Base-by-base conservation (phyloP, 2,113 vertebrate genomes). In the Columba livia region DNA sequence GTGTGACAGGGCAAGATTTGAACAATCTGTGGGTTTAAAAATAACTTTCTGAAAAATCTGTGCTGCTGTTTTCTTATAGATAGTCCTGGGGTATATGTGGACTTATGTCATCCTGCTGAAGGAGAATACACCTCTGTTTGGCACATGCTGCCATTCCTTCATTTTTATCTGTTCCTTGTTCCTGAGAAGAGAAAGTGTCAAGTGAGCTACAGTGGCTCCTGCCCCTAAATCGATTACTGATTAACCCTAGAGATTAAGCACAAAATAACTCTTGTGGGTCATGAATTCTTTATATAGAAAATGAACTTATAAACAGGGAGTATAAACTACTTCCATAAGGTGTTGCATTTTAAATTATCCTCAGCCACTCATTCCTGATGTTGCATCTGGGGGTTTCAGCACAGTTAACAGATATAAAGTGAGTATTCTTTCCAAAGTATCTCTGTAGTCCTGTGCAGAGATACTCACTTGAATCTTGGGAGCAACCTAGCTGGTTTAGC, bases 181-280 rank as follows among this genome's bases (percentile, higher is more conserved):
- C 92, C 90, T 97, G 80, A 98, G 96, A 15, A 97, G 94, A 66
- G 97, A 98, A 29, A 98, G 93, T 97, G 97, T 98, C 84, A 98
- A 98, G 78, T 97, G 96, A 67, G 97, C 97, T 58, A 98, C 98
- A 26, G 98, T 96, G 53, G 94, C 97, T 96, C 97, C 81, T 16
- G 90, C 96, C 61, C 98, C 94, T 11, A 80, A 12, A 31, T 85
- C 95, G 32, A 96, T 95, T 32, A 75, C 34, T 18, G 98, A 96
- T 47, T 88, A 54, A 60, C 93, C 92, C 2, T 42, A 94, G 57
- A 58, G 56, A 73, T 97, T 93, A 31, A 98, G 98, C 34, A 98
- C 97, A 91, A 97, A 98, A 93, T 97, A 98, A 64, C 98, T 97
- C 79, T 97, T 97, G 12, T 98, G 94, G 38, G 96, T 98, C 88